Evolutionary conservation across 2,113 vertebrate genomes (phyloP).

Genomic region (Syngnathus scovelli): DNA sequence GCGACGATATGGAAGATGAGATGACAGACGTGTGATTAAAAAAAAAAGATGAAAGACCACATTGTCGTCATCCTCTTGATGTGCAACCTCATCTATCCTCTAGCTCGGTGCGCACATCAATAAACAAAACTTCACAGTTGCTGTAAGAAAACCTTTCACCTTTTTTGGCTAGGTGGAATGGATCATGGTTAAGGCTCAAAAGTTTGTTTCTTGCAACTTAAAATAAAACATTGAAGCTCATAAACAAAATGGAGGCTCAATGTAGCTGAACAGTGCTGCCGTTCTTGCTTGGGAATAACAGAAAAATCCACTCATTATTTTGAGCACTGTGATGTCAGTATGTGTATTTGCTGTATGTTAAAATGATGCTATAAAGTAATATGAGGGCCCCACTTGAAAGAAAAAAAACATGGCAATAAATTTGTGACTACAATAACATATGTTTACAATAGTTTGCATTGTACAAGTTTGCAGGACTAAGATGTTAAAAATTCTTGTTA

Average conservation of each 20-base stretch:
- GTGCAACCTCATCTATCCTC: neutral
- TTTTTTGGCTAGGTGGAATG: constrained; percentile 4
- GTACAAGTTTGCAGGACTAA: neutral
- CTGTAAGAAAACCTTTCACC: neutral
- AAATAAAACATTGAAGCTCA: neutral
- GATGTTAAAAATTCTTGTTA: neutral
- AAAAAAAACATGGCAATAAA: neutral
- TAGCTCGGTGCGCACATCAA: constrained; percentile 22
- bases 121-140: constrained; percentile 11
- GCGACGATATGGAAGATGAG: constrained; percentile 92
- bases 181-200: neutral
- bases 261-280: neutral
- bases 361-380: neutral
- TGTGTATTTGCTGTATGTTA: neutral
- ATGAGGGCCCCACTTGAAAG: neutral
- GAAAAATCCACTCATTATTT: neutral
- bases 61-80: constrained; percentile 18
- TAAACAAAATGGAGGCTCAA: neutral
- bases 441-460: neutral
- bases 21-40: constrained; percentile 91
- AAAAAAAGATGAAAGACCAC: constrained; percentile 23
- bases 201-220: neutral
- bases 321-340: neutral
- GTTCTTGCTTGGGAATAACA: neutral
- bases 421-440: neutral